Conservation (phyloP, 2,113 vertebrate genomes). For the Furnarius figulus region DNA sequence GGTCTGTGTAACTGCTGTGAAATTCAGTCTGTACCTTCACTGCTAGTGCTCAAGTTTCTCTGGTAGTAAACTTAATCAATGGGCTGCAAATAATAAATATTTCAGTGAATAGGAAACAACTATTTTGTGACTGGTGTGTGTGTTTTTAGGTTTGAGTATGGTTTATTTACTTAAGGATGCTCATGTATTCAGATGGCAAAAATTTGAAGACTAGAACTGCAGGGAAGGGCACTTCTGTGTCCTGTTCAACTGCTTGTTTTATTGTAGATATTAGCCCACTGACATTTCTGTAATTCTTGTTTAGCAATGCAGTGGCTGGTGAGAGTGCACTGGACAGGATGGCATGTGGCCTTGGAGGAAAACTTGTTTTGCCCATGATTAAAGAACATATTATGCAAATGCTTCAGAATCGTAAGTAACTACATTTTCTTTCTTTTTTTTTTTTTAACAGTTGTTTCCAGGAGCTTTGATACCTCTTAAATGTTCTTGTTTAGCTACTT, state of each 20-base stretch:
- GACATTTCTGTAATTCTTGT: slow-evolving; percentile 2
- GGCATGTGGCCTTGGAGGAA: slow-evolving; percentile 95
- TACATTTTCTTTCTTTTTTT: neutral
- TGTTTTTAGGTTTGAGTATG: neutral
- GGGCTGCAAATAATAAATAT: neutral
- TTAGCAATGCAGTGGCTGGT: slow-evolving; percentile 95
- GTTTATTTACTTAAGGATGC: neutral
- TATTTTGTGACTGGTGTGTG: neutral
- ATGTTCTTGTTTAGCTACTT: neutral
- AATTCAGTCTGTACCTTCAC: neutral
- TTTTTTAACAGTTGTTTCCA: neutral
- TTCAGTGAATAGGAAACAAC: neutral
- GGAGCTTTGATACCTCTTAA: neutral
- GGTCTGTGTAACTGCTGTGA: neutral
- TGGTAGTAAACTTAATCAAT: neutral
- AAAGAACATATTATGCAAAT: slow-evolving; percentile 99
- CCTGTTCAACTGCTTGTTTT: neutral
- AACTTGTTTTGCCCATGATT: slow-evolving; percentile 96
- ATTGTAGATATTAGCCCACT: neutral
- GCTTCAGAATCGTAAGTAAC: slow-evolving; percentile 93
- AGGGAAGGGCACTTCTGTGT: neutral
- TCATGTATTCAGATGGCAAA: neutral
- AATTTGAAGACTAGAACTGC: neutral
- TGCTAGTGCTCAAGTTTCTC: neutral
- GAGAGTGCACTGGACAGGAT: slow-evolving; percentile 96